Percentiles rank a stretch among this genome's conserved stretches.
These are phyloP conservation scores for Drymonia ruficornis DNA, from an alignment of 2,888 invertebrate genomes.

Conservation along the genomic window DNA sequence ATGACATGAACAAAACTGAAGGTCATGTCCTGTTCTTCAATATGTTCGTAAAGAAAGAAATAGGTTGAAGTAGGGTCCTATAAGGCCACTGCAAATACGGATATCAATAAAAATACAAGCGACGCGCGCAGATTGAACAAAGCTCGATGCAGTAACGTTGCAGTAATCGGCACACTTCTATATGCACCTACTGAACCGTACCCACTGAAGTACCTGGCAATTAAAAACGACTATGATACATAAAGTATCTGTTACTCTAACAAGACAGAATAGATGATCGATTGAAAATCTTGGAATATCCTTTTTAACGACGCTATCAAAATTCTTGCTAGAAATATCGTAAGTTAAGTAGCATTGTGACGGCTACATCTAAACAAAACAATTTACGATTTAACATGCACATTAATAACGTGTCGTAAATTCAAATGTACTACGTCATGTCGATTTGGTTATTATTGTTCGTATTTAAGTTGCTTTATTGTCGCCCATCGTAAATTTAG, in stretches of 20 bases:
- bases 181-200: background rate
- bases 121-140: constrained; percentile 38
- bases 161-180: constrained; percentile 16
- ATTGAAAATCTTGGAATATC: background rate
- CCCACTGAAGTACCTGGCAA: background rate
- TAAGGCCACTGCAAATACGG: background rate
- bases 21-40: no score
- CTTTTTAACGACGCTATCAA: background rate
- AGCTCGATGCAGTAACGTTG: constrained; percentile 36
- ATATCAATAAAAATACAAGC: constrained; percentile 26
- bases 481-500: constrained; percentile 54
- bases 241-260: background rate
- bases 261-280: no score
- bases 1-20: no score
- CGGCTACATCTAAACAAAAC: constrained; percentile 34
- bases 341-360: constrained; percentile 16
- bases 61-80: background rate
- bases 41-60: no score
- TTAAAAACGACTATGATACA: background rate
- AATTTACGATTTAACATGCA: constrained; percentile 34
- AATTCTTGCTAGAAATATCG: background rate
- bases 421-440: constrained; percentile 50
- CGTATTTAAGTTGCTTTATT: constrained; percentile 53
- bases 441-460: constrained; percentile 43
- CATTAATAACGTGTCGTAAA: constrained; percentile 58